Conservation (phyloP, 2,113 vertebrate species). For the Hippocampus barbouri region DNA sequence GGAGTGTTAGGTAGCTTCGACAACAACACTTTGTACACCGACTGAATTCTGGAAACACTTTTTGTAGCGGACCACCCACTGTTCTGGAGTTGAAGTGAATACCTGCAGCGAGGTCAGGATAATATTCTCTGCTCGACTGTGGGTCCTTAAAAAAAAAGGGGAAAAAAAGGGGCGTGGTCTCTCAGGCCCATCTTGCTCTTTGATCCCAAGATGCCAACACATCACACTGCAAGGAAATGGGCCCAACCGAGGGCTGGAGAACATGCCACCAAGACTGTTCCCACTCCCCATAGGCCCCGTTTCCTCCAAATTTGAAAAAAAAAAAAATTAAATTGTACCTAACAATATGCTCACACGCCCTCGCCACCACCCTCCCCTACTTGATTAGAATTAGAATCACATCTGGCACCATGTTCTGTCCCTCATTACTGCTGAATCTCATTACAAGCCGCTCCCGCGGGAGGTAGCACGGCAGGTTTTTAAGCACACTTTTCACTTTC, state of each 20-base stretch:
- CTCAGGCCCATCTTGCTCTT: slow-evolving; percentile 50
- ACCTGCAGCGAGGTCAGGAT: slow-evolving; percentile 38
- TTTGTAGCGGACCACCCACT: too few species aligned
- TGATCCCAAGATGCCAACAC: slow-evolving; percentile 54
- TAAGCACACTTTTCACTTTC: slow-evolving; percentile 66
- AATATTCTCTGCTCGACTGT: neutral
- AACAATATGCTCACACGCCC: slow-evolving; percentile 68
- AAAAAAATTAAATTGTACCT: slow-evolving; percentile 69
- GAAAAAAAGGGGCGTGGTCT: slow-evolving; percentile 52
- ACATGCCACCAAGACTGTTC: slow-evolving; percentile 20
- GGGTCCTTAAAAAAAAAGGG: slow-evolving; percentile 36
- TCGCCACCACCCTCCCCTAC: slow-evolving; percentile 38
- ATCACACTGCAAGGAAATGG: slow-evolving; percentile 29
- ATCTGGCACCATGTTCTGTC: slow-evolving; percentile 72
- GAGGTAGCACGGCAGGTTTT: slow-evolving; percentile 56
- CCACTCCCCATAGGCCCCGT: slow-evolving; percentile 43
- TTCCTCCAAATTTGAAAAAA: slow-evolving; percentile 59
- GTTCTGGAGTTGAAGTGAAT: too few species aligned
- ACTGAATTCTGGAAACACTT: too few species aligned
- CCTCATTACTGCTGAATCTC: slow-evolving; percentile 78
- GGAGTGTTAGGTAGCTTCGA: too few species aligned
- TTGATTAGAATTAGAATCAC: slow-evolving; percentile 78
- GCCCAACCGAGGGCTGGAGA: slow-evolving; percentile 14
- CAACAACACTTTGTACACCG: too few species aligned
- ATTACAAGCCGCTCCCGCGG: slow-evolving; percentile 64